Base-by-base conservation (phyloP, 2,113 vertebrate genomes). In the Amblyopsis rosae region DNA sequence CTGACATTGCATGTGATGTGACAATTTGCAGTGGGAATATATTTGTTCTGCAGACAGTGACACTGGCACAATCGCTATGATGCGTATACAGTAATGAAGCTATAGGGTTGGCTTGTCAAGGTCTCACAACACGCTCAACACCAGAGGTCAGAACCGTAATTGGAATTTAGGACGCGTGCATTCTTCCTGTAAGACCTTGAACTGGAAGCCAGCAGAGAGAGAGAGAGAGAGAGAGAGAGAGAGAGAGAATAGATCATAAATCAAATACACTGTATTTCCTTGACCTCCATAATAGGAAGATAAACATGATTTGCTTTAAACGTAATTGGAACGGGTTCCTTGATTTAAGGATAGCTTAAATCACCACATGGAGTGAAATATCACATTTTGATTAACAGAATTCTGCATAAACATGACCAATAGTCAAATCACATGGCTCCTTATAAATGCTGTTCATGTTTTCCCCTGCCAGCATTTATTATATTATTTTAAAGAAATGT, bases 11-110 rank as follows among this genome's bases (percentile, higher is more conserved):
- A 72, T 74, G 70, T 80, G 55, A 85, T 74, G 70, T 79, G 59
- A 85, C 67, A 73, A 58, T 70, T 74, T 66, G 83, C 77, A 71
- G 60, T 64, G 48, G 12, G 1, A 47, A 72, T 62, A 76, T 81
- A 26, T 26, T 26, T 26, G 26, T 26, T 26, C 82, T 72, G 77
- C 60, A 10, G 69, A 72, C 55, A 15, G 58, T 65, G 58, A 84
- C 75, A 66, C 75, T 67, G 69, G 72, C 81, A 83, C 48, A 61
- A 59, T 79, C 62, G 54, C 71, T 45, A 54, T 54, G 26, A 66
- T 75, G 75, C 69, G 72, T 83, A 12, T 82, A 86, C 41, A 80
- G 72, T 87, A 74, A 90, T 81, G 82, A 84, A 64, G 65, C n/a
- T 16, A 26, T 26, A 9, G 33, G 67, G 73, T 49, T 81, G 57